Base-by-base conservation (phyloP, 1,140 invertebrate species). In the Eufriesea mexicana region DNA sequence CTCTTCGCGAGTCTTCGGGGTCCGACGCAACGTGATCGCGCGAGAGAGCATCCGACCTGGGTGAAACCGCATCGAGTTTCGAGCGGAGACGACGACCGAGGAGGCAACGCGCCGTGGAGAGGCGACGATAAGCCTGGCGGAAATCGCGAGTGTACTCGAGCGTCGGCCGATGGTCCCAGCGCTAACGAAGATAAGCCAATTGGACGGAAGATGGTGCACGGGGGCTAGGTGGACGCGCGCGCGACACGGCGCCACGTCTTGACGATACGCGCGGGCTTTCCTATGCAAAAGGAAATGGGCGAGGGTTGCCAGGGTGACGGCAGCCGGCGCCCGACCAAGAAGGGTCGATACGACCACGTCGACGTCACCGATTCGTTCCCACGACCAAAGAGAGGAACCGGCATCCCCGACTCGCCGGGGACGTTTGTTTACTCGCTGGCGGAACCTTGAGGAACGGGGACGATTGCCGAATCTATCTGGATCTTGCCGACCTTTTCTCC, bases 251-350 rank as follows among this genome's bases (percentile, higher is more conserved):
- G 84, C 78, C 25, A 61, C 71, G 55, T 66, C 77, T 87, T 47
- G 49, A 14, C 74, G 66, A 5, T 23, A 28, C 23, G 28, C 35
- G 35, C 76, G 23, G 70, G n/a, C 45, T 72, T 73, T 80, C 62
- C 78, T 88, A 87, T 82, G 86, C 83, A 87, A 89, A 89, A 90
- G 88, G 84, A 90, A 86, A 86, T 66, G 84, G 80, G 78, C 85
- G 88, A 87, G 86, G 90, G 87, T 91, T 90, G 90, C 84, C 85
- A 89, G 85, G 87, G 89, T 91, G 87, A 91, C 90, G 87, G 66
- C 47, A 70, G 59, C 81, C 77, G 79, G 82, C 86, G 85, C 85
- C 83, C 79, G 74, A 70, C 61, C 74, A 18, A 61, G 66, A 49
- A 89, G 86, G 89, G 89, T 90, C 89, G 89, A 90, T 90, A 90